phyloP scores from a whole-genome alignment of 2,888 invertebrate genomes.

The Phlogophora meticulosa region DNA sequence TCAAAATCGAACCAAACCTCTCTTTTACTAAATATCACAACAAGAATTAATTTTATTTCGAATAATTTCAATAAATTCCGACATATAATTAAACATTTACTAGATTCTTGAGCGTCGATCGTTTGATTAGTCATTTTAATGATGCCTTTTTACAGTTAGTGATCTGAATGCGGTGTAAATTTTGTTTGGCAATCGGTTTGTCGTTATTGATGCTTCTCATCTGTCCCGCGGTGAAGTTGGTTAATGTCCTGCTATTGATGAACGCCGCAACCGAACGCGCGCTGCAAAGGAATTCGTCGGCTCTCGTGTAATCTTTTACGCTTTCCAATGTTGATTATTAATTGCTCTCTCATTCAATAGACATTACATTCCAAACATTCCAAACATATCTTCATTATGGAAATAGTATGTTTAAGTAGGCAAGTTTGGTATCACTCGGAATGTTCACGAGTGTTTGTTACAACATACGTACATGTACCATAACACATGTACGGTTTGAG shows the following conservation, averaged over 20 bases:
- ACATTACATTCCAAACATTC: constrained; percentile 83
- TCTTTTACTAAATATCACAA: constrained; percentile 78
- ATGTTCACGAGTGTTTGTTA: constrained; percentile 62
- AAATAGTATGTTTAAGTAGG: constrained; percentile 72
- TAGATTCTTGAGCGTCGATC: constrained; percentile 86
- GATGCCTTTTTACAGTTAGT: constrained; percentile 86
- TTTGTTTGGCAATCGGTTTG: constrained; percentile 80
- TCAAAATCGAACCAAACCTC: constrained; percentile 76
- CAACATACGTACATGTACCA: constrained; percentile 40
- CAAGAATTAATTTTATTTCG: constrained; percentile 83
- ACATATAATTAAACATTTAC: constrained; percentile 87
- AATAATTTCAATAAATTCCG: constrained; percentile 86
- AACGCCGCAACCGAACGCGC: constrained; percentile 68
- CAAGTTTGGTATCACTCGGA: constrained; percentile 61
- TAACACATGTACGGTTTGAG: constrained; percentile 41
- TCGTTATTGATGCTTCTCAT: constrained; percentile 81
- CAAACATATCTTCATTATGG: constrained; percentile 77
- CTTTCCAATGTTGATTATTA: constrained; percentile 88
- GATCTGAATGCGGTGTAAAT: constrained; percentile 85
- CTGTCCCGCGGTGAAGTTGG: constrained; percentile 74
- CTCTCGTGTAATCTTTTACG: constrained; percentile 87
- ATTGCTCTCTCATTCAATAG: constrained; percentile 86
- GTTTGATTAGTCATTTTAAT: constrained; percentile 88
- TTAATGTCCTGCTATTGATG: constrained; percentile 78
- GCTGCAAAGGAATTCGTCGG: constrained; percentile 82